These are phyloP conservation scores for Sebastes goodei DNA, from an alignment of 2,797 vertebrate species.

Conservation along the genomic window DNA sequence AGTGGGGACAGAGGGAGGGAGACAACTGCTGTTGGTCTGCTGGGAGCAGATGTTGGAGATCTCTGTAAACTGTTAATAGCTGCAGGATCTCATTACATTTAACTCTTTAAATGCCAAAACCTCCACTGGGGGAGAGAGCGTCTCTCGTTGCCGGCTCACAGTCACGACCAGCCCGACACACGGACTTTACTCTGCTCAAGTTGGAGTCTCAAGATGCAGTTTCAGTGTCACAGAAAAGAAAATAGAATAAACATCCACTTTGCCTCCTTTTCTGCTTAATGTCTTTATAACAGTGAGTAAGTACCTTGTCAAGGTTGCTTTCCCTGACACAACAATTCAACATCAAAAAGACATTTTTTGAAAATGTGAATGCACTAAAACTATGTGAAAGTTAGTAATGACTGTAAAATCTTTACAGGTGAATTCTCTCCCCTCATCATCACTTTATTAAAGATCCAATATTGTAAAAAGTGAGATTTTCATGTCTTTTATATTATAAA, in stretches of 20 bases:
- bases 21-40: conserved; percentile 78
- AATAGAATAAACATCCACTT: no score
- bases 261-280: not conserved
- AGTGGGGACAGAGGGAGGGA: conserved; percentile 68
- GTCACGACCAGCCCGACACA: not conserved
- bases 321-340: not conserved
- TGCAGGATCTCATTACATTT: conserved; percentile 80
- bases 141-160: not conserved
- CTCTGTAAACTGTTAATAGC: conserved; percentile 84
- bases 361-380: not conserved
- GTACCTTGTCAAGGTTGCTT: not conserved
- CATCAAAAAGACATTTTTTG: not conserved
- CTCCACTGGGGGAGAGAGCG: conserved; percentile 10
- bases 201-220: not conserved
- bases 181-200: not conserved
- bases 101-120: conserved; percentile 71
- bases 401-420: not conserved
- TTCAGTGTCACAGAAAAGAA: not conserved
- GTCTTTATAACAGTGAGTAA: not conserved
- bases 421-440: not conserved
- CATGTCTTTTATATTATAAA: no score
- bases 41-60: conserved; percentile 83
- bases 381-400: not conserved
- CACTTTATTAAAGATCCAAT: no score
- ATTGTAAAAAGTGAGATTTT: no score